Conservation (phyloP, 2,888 invertebrate genomes). For the Seira musarum region DNA sequence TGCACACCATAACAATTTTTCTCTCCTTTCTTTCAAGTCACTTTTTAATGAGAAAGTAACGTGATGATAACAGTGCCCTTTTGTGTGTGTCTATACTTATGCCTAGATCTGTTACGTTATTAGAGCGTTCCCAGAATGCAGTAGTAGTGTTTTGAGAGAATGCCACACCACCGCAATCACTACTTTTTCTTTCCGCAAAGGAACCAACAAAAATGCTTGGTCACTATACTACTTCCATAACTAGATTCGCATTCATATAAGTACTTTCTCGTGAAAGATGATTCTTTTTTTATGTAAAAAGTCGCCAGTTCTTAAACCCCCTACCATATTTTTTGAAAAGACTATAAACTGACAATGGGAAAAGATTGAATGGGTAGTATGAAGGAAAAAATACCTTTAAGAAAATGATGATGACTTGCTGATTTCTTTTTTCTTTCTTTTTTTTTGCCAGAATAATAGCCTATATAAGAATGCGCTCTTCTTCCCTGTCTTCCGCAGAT, state of each 20-base stretch:
- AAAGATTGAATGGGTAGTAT: background rate
- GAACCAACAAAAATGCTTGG: background rate
- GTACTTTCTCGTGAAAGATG: slow-evolving; percentile 8
- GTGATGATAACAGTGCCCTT: slow-evolving; percentile 24
- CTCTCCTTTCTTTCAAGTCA: slow-evolving; percentile 24
- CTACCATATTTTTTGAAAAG: slow-evolving; percentile 1
- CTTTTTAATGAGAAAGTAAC: slow-evolving; percentile 38
- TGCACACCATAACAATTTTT: slow-evolving; percentile 30
- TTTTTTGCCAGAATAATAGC: slow-evolving; percentile 8
- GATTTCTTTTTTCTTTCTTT: slow-evolving; percentile 4
- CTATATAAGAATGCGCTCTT: background rate
- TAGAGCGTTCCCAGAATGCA: background rate
- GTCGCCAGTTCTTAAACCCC: background rate
- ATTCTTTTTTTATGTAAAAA: slow-evolving; percentile 23
- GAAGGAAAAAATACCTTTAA: slow-evolving; percentile 11
- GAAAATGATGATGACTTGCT: slow-evolving; percentile 12
- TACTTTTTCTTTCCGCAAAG: background rate
- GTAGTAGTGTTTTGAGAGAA: slow-evolving; percentile 4
- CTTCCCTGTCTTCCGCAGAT: background rate
- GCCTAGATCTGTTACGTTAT: background rate
- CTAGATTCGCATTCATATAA: background rate
- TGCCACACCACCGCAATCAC: slow-evolving; percentile 10
- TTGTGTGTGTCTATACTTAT: background rate
- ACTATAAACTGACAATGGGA: slow-evolving; percentile 14
- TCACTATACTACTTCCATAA: background rate